phyloP scores from a whole-genome alignment of 2,113 vertebrate genomes.

The Nothobranchius furzeri region DNA sequence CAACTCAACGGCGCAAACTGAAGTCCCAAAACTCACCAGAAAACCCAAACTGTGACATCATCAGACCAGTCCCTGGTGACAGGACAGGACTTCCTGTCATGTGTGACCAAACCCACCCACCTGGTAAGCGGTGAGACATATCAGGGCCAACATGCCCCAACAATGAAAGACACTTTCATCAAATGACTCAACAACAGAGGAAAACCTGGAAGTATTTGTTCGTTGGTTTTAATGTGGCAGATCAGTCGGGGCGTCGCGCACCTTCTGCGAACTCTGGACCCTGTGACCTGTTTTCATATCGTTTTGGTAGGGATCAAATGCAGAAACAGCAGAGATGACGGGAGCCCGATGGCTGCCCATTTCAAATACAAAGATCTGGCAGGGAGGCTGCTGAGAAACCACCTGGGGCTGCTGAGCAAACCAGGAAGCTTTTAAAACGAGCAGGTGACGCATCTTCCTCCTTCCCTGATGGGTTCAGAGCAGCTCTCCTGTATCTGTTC shows the following conservation, averaged over 20 bases:
- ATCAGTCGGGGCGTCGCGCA: background rate
- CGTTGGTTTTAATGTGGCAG: background rate
- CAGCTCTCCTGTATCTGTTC: background rate
- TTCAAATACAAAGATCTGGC: conserved; percentile 8
- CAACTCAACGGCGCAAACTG: background rate
- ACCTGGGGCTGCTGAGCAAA: conserved; percentile 7
- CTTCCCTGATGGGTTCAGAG: conserved; percentile 16
- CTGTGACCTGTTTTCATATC: background rate
- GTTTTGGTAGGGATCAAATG: background rate
- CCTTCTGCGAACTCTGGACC: background rate
- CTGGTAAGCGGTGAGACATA: too few relatives aligned
- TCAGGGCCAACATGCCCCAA: too few relatives aligned
- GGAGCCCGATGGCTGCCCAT: background rate
- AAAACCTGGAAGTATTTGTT: too few relatives aligned
- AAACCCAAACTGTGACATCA: background rate
- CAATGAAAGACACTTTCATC: background rate
- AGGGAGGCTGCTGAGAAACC: conserved; percentile 6
- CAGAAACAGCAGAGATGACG: background rate
- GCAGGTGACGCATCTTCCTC: background rate
- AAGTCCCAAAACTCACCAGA: background rate
- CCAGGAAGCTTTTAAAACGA: conserved; percentile 31
- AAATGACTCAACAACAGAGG: background rate
- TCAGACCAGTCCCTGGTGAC: too few relatives aligned
- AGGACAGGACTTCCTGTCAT: too few relatives aligned
- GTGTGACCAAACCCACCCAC: too few relatives aligned